phyloP scores from a whole-genome alignment of 2,113 vertebrate species.

The Entelurus aequoreus region DNA sequence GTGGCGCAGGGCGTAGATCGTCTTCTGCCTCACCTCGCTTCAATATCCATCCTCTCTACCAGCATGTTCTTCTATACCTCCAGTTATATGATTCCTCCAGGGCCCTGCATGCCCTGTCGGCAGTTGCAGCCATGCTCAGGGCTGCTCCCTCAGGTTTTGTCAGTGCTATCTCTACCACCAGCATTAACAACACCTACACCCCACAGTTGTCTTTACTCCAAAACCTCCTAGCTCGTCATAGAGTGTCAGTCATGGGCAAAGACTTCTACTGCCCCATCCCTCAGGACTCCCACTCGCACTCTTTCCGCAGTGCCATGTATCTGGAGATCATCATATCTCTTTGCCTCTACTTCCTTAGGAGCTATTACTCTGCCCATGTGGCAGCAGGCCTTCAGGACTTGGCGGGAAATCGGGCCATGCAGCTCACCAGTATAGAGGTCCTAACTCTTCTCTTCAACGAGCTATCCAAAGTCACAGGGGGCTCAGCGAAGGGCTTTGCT shows the following conservation, averaged over 20 bases:
- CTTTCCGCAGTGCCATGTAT: constrained; percentile 97
- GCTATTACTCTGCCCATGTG: constrained; percentile 92
- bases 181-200: constrained; percentile 93
- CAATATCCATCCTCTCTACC: constrained; percentile 94
- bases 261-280: constrained; percentile 97
- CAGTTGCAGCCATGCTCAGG: constrained; percentile 90
- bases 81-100: constrained; percentile 95
- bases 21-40: constrained; percentile 74
- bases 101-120: constrained; percentile 90
- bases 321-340: constrained; percentile 96
- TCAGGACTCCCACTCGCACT: constrained; percentile 88
- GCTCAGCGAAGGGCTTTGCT: constrained; percentile 93
- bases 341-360: constrained; percentile 91
- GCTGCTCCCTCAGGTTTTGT: constrained; percentile 89
- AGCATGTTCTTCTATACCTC: constrained; percentile 94
- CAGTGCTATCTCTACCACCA: constrained; percentile 95
- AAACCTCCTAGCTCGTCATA: constrained; percentile 91
- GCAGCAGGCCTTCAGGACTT: constrained; percentile 85
- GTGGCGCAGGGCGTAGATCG: constrained; percentile 50
- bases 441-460: constrained; percentile 91
- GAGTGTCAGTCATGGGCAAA: constrained; percentile 97
- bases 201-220: constrained; percentile 94
- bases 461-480: constrained; percentile 88
- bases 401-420: constrained; percentile 95
- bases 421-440: constrained; percentile 96